These are phyloP conservation scores for Amniataba percoides DNA, from an alignment of 2,797 vertebrate species.

Conservation along the genomic window DNA sequence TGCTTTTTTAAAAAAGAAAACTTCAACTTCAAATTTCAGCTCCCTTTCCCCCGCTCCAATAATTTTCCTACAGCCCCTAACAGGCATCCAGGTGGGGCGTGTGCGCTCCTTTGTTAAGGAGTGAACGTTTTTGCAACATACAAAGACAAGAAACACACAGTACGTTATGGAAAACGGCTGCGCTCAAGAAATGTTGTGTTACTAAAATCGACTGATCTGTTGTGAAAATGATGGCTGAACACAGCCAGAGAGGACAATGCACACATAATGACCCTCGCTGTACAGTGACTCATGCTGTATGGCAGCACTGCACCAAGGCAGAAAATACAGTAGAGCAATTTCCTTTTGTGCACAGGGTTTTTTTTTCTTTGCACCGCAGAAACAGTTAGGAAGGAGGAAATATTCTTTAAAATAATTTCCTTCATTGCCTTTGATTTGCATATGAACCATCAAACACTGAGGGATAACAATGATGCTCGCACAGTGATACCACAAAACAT, in stretches of 20 bases:
- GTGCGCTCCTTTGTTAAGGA: neutral
- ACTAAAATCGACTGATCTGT: conserved; percentile 35
- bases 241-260: conserved; percentile 33
- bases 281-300: conserved; percentile 56
- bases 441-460: conserved; percentile 72
- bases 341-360: conserved; percentile 48
- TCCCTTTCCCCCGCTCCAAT: neutral
- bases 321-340: conserved; percentile 54
- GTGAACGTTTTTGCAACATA: conserved; percentile 14
- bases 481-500: conserved; percentile 75
- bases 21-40: neutral
- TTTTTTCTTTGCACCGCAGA: conserved; percentile 36
- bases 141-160: conserved; percentile 6
- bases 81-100: neutral
- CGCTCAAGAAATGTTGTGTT: conserved; percentile 22
- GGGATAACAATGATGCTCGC: conserved; percentile 71
- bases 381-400: conserved; percentile 48
- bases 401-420: conserved; percentile 62
- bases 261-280: conserved; percentile 50
- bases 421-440: conserved; percentile 79
- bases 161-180: neutral
- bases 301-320: conserved; percentile 51
- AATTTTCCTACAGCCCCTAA: neutral
- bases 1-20: neutral
- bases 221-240: conserved; percentile 43